Base-by-base conservation (phyloP, 2,888 invertebrate species). In the Cantharis flavilabris region DNA sequence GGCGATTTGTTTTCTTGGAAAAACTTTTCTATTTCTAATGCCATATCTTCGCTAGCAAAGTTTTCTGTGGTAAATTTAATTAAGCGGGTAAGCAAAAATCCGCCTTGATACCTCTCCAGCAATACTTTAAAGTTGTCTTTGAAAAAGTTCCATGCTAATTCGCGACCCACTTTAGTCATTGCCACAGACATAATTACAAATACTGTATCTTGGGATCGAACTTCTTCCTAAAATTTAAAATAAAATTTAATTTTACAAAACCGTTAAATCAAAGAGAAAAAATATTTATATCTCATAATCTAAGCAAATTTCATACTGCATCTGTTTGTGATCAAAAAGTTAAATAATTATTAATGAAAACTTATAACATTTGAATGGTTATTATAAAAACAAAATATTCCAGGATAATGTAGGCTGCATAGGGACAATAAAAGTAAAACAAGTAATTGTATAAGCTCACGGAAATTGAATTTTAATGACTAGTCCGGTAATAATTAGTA, bases 71-170 rank as follows among this genome's bases (percentile, higher is more conserved):
- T 92, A 81, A 93, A 93, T 89, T 97, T 97, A 62, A 97, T 93
- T 26, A 98, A 90, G 14, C 96, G 92, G 3, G 95, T 91, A 49
- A 98, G 88, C 11, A 98, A 90, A 87, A 94, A 96, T 0, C 96
- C 96, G 76, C 96, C 95, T 90, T 95, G 93, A 86, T 97, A 97
- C 82, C 95, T 92, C 79, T 94, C 91, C 83, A 93, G 90, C 69
- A 98, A 90, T 80, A 92, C 90, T 73, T 92, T 89, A 93, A 95
- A 96, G 86, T 97, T 94, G 28, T 95, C 92, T 87, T 96, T 94
- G 87, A 98, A 94, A 90, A 96, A 98, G 82, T 95, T 89, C 98
- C 98, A 98, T 3, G 96, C 95, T 82, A 97, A 89, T 81, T 97
- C 93, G 16, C 97, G 92, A 0, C 98, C 98, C 81, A 92, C 90